Base-by-base conservation (phyloP, 1,140 invertebrate species). In the Zaprionus ghesquierei region DNA sequence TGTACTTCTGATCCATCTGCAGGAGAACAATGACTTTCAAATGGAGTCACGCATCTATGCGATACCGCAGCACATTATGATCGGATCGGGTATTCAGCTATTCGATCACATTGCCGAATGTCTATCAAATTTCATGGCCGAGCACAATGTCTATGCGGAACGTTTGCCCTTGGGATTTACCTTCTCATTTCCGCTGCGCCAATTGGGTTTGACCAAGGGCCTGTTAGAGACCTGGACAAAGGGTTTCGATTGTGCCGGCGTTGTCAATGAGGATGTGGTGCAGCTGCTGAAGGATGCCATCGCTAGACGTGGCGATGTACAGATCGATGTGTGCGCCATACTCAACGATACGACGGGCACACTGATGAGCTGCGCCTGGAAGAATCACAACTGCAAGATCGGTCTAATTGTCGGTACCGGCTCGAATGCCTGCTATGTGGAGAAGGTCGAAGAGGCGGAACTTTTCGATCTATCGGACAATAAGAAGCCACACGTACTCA, bases 71-170 rank as follows among this genome's bases (percentile, higher is more conserved):
- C 94, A 96, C 79, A 96, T 99, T 50, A 99, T 99, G 98, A 93
- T 97, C 69, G 98, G 98, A 2, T 95, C 96, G 15, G 97, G 98
- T 2, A 93, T 93, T 44, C 95, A 96, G 93, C 93, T 99, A 18
- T 99, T 99, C 93, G 99, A 99, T 92, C 98, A 99, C 92, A 99
- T 99, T 81, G 99, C 99, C 49, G 96, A 98, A 89, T 99, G 98
- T 93, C 94, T 99, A 77, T 95, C 97, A 4, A 96, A 96, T 78
- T 99, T 99, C 90, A 97, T 99, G 93, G 96, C 96, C 90, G 95
- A 98, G 72, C 94, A 97, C 68, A 94, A 96, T 54, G 94, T 97
- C 25, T 94, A 95, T 44, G 92, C 95, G 27, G 95, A 97, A 79
- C 93, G 95, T n/a, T 93, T 99, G 31, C 98, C 99, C 0, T 94